Conservation (phyloP, 2,888 invertebrate genomes). For the Ophioninae sp. region DNA sequence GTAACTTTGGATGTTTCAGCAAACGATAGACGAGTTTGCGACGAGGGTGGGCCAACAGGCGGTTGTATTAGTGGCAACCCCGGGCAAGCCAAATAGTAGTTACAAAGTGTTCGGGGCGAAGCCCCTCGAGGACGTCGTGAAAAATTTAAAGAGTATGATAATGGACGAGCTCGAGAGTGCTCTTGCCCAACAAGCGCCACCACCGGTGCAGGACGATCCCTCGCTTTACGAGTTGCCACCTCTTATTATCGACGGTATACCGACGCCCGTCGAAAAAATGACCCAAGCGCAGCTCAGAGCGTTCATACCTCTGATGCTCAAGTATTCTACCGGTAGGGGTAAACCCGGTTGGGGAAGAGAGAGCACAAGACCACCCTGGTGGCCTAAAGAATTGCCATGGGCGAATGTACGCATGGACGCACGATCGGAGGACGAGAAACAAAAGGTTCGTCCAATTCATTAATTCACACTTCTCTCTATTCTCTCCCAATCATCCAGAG, state of each 20-base stretch:
- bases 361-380: conserved; percentile 97
- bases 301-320: conserved; percentile 98
- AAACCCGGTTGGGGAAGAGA: conserved; percentile 99
- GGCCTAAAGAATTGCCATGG: conserved; percentile 99
- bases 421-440: conserved; percentile 96
- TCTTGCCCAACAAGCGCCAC: conserved; percentile 95
- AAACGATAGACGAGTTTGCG: conserved; percentile 98
- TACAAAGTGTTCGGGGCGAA: conserved; percentile 98
- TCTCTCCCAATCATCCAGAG: neutral
- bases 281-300: conserved; percentile 98
- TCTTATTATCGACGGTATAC: conserved; percentile 97
- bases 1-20: conserved; percentile 81
- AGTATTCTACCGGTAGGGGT: conserved; percentile 97
- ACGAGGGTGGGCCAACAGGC: conserved; percentile 98
- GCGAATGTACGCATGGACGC: conserved; percentile 99
- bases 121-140: conserved; percentile 97
- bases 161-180: conserved; percentile 98
- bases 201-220: conserved; percentile 93
- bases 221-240: conserved; percentile 97
- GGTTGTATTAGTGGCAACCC: conserved; percentile 96
- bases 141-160: conserved; percentile 93
- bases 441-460: conserved; percentile 86
- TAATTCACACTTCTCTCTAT: neutral
- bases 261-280: conserved; percentile 99
- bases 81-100: conserved; percentile 97